Evolutionary conservation across 30 jellyfish, hydroid and myxozoan species (phyloP), one percentile per base, ranked within the genome.

Genomic region (Turritopsis rubra): DNA sequence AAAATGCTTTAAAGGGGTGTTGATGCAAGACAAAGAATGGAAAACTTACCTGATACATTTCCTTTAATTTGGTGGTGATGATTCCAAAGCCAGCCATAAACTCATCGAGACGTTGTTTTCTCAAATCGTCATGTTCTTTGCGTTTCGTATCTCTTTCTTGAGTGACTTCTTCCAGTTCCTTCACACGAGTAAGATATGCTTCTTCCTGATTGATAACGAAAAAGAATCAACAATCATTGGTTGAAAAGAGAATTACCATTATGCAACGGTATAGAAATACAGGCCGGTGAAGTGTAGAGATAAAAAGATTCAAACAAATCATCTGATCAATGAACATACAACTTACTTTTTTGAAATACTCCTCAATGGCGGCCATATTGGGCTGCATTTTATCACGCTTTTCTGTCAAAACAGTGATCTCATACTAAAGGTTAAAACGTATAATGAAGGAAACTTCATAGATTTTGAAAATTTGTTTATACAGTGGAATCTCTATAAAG

Each of bases 41-140:
- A 27, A 18, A 16, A 21, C 83, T 19, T 52, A 92, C 97, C 95
- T 89, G 99, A 71, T 95, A 95, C 97, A 95, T 88, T 52, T 95
- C 99, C 71, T 95, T 95, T 87, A 95, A 72, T 70, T 95, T 95
- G 41, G 93, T 77, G 13, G 96, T 89, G 76, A 95, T 89, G 7
- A 89, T 85, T 31, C 95, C 85, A 85, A 95, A 95, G 52, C 99
- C 99, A 7, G 91, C 85, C 99, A 95, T 95, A 54, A 95, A 95
- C 82, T 89, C 95, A 28, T 89, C 97, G 4, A 89, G 89, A 23
- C 99, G 81, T 71, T 88, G 92, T 83, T 89, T 89, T 65, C 96
- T 60, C 29, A 86, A 80, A 7, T 88, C 77, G 5, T 89, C 97
- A 30, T 75, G 93, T 29, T 95, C 99, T 75, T 85, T 85, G 23